A percentile compares a stretch with the other conserved stretches of the same genome.
phyloP scores from a whole-genome alignment of 2,888 invertebrate genomes.

The Lithophane ornitopus region DNA sequence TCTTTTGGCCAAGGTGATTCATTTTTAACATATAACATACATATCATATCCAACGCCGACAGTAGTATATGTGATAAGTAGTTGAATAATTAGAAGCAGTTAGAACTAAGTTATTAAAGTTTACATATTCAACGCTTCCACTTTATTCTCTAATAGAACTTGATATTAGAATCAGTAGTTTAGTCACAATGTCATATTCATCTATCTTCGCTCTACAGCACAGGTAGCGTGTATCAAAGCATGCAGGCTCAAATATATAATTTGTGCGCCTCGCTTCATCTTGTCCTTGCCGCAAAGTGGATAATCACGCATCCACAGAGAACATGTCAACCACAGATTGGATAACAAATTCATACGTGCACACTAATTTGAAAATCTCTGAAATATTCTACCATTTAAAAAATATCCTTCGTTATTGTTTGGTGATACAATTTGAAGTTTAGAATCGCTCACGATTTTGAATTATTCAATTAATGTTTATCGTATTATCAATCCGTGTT shows the following conservation, averaged over 20 bases:
- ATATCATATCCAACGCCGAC: neutral
- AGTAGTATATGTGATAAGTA: neutral
- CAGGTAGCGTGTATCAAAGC: conserved; percentile 40
- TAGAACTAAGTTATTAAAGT: neutral
- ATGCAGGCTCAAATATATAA: conserved; percentile 68
- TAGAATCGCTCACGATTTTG: conserved; percentile 26
- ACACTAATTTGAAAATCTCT: conserved; percentile 78
- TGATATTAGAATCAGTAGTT: neutral
- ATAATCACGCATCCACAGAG: conserved; percentile 85
- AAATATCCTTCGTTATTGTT: conserved; percentile 67
- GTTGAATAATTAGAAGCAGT: conserved; percentile 6
- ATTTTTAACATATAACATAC: conserved; percentile 1
- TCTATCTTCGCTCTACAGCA: conserved; percentile 18
- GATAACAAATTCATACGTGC: conserved; percentile 82
- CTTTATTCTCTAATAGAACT: neutral
- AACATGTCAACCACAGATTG: conserved; percentile 82
- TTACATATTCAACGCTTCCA: neutral
- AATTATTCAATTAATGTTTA: conserved; percentile 38
- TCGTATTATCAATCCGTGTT: conserved; percentile 26
- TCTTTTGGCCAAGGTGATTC: conserved; percentile 23
- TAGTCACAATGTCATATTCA: conserved; percentile 42
- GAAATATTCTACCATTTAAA: conserved; percentile 50
- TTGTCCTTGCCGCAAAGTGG: conserved; percentile 86
- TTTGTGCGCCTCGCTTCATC: conserved; percentile 69
- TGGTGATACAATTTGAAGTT: conserved; percentile 46